Evolutionary conservation across 2,888 invertebrate genomes (phyloP), one percentile per base, ranked within the genome.

Genomic region (Unio pictorum): DNA sequence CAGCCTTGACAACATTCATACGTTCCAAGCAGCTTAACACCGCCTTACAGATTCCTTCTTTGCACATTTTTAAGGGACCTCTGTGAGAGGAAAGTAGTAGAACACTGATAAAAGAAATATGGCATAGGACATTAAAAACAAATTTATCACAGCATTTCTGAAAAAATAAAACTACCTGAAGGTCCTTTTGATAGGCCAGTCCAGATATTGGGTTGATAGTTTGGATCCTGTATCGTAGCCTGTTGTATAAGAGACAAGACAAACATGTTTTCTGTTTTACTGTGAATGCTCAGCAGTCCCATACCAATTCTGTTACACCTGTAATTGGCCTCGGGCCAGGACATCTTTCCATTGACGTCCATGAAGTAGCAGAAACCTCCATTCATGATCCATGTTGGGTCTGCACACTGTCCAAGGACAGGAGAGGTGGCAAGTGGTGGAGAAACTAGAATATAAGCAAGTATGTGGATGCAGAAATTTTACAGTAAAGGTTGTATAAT

Each of bases 281-380:
- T 75, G 67, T 83, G 83, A 23, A 84, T 66, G 55, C 83, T 83
- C 20, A 72, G 69, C 54, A 84, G 67, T 34, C 77, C 68, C 75
- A 80, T 79, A 8, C 82, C 81, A 11, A 63, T 60, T 30, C 67
- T 75, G 64, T 72, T 69, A 70, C 84, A 84, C 5, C 68, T 57
- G 61, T 77, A 81, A 60, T 72, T 71, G 11, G 84, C 81, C 34
- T 81, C 83, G 0, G 84, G 81, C 83, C 84, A 84, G 1, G 82
- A 81, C 26, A 73, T 55, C 3, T 64, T 74, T 17, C 72, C 64
- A 30, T 69, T 67, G 20, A 73, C 69, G 15, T 69, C 69, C 17
- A 76, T 75, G 26, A 67, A 68, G 72, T 81, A 84, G 63, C 84
- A 84, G 67, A 63, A 79, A 34, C 71, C 75, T 1, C 77, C 79